Evolutionary conservation across 1,140 invertebrate species (phyloP).

Genomic region (Grapholita molesta): DNA sequence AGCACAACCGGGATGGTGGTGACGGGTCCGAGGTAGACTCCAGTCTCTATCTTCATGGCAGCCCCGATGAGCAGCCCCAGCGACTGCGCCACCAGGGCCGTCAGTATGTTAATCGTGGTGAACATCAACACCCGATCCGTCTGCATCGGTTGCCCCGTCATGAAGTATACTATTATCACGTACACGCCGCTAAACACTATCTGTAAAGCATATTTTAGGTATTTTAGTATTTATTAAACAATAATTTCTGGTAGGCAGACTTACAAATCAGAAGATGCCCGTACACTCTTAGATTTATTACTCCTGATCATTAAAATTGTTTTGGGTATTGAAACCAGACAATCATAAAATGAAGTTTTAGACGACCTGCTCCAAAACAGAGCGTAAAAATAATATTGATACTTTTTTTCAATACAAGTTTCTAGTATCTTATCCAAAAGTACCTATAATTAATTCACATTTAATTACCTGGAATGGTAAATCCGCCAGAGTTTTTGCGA

Average conservation of each 20-base stretch:
- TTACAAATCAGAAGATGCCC: too few relatives aligned
- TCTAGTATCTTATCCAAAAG: too few relatives aligned
- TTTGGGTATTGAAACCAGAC: too few relatives aligned
- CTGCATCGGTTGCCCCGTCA: slow-evolving; percentile 96
- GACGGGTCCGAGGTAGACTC: slow-evolving; percentile 95
- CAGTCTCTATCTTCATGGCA: slow-evolving; percentile 91
- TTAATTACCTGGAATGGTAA: slow-evolving; percentile 93
- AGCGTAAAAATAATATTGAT: too few relatives aligned
- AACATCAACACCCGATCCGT: slow-evolving; percentile 92
- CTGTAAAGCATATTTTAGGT: slow-evolving; percentile 72
- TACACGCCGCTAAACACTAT: slow-evolving; percentile 94
- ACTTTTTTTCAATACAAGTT: too few relatives aligned
- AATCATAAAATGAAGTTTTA: too few relatives aligned
- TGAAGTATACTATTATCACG: slow-evolving; percentile 95
- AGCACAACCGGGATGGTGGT: slow-evolving; percentile 93
- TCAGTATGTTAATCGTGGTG: slow-evolving; percentile 91
- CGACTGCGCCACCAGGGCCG: slow-evolving; percentile 94
- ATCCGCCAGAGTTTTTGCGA: slow-evolving; percentile 96
- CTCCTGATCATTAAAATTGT: too few relatives aligned
- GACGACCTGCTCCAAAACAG: too few relatives aligned
- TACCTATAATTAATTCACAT: too few relatives aligned
- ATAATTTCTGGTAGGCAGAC: too few relatives aligned
- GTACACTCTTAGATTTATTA: too few relatives aligned
- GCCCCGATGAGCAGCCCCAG: slow-evolving; percentile 95
- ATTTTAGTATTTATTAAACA: neutral